Conservation (phyloP, 2,888 invertebrate genomes). For the Frankliniella intonsa region DNA sequence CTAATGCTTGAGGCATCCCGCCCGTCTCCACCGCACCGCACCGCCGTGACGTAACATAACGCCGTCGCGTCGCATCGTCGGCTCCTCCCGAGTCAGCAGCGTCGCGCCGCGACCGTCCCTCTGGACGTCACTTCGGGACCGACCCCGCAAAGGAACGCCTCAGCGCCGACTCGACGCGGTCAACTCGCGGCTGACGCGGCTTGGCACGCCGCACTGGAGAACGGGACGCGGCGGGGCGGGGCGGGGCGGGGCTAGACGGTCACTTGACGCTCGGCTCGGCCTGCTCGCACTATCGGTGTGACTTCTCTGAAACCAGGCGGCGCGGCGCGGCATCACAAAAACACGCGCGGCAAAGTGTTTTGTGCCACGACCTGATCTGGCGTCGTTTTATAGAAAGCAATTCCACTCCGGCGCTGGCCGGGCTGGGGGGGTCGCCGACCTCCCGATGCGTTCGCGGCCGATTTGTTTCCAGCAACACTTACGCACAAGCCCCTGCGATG, state of each 20-base stretch:
- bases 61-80: no score
- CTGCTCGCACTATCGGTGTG: background rate
- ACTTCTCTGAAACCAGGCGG: background rate
- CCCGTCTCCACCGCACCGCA: no score
- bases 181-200: background rate
- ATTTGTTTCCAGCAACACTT: no score
- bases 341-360: background rate
- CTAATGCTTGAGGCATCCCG: no score
- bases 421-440: background rate
- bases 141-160: no score
- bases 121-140: no score
- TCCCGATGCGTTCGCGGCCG: background rate
- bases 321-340: background rate
- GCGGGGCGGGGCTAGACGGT: background rate
- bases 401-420: background rate
- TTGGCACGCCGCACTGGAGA: background rate
- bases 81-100: no score
- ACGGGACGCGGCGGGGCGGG: background rate
- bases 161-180: background rate
- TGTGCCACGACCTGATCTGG: background rate
- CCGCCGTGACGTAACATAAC: no score
- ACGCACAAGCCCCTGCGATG: no score
- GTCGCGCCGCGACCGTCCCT: no score
- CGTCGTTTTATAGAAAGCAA: background rate
- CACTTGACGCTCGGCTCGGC: background rate